Evolutionary conservation across 2,888 invertebrate genomes (phyloP), one percentile per base, ranked within the genome.

Genomic region (Tenthredo mesomela): DNA sequence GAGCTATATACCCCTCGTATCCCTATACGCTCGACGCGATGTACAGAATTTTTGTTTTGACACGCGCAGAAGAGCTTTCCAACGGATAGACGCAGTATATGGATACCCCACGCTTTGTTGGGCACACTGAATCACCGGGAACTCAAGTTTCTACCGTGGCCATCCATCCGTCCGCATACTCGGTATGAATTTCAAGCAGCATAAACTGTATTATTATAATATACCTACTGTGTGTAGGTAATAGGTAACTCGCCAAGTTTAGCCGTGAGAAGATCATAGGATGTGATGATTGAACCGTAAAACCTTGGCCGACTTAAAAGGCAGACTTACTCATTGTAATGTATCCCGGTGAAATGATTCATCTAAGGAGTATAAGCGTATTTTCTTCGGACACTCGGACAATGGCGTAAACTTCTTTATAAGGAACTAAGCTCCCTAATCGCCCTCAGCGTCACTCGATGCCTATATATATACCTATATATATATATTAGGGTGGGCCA

Each of bases 181-280:
- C 18, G 85, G 86, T 87, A 84, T 87, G 73, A 87, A 88, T 85
- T 85, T 85, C 85, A 85, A 87, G 87, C 86, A 85, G 86, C 86
- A 77, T 65, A 4, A 54, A 75, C 80, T 40, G 29, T 67, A 18
- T 61, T 58, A 80, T 61, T 21, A 40, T 61, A 40, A 50, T 58
- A 40, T 77, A 2, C 43, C 6, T 9, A 40, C 25, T 15, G 29
- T 1, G n/a, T 40, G n/a, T 37, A 54, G 7, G 54, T 6, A 18
- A 73, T 37, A 54, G 7, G 54, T 6, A 18, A 73, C 9, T 10
- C 25, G 50, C 18, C 67, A n/a, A 65, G 83, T 71, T 85, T 47
- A 88, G 87, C 89, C 90, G 91, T 91, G 92, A 91, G 91, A 91
- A 91, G 92, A 92, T 92, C 91, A 90, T 90, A 87, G 88, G 88